phyloP scores from a whole-genome alignment of 2,113 vertebrate species.

The Aptenodytes forsteri region DNA sequence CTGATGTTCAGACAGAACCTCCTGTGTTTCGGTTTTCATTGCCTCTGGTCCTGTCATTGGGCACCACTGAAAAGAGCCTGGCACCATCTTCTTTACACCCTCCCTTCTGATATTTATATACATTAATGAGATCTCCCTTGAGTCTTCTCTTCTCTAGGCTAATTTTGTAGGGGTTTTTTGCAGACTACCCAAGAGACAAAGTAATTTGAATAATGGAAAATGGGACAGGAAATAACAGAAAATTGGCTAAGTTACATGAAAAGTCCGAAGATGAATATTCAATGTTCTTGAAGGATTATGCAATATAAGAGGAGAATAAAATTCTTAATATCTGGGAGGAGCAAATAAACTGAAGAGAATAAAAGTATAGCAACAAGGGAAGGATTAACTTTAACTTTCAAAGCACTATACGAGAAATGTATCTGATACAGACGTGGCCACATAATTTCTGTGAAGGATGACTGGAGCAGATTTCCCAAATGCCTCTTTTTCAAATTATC shows the following conservation, averaged over 20 bases:
- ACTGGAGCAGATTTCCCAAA: background rate
- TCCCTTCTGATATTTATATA: background rate
- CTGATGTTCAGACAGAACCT: too few species aligned
- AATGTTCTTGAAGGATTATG: background rate
- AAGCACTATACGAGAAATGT: background rate
- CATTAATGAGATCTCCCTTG: background rate
- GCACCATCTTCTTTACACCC: background rate
- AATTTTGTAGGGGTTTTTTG: background rate
- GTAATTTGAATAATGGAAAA: background rate
- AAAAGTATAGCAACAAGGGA: background rate
- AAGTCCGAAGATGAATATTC: background rate
- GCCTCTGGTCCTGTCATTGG: too few species aligned
- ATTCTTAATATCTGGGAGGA: background rate
- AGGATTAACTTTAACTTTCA: background rate
- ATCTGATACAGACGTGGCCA: background rate
- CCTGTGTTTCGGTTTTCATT: too few species aligned
- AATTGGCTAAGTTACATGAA: background rate
- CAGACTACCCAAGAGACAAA: background rate
- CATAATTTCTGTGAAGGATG: background rate
- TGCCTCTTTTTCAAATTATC: constrained; percentile 21
- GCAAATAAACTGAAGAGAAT: background rate
- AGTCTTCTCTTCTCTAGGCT: background rate
- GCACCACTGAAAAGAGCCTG: too few species aligned
- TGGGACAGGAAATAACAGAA: background rate
- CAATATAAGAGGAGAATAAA: background rate